phyloP scores from a whole-genome alignment of 2,888 invertebrate genomes.

The Deladenus siricidicola region DNA sequence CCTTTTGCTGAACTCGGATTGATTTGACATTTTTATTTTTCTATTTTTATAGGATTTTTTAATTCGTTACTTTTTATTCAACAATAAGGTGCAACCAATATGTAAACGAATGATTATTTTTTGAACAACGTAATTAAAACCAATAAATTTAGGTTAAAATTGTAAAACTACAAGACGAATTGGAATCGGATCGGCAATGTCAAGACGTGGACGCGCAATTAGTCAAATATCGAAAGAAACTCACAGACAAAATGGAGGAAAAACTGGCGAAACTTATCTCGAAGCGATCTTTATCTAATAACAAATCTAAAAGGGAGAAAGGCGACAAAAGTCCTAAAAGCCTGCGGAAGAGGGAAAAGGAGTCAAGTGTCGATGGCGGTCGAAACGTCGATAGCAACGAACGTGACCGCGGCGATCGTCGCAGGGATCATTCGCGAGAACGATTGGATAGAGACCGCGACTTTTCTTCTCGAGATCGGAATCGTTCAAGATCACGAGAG shows the following conservation, averaged over 20 bases:
- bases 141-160: constrained; percentile 40
- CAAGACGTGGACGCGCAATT: constrained; percentile 31
- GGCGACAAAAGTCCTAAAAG: neutral
- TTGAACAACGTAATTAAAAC: no score
- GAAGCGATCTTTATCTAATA: neutral
- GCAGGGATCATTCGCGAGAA: constrained; percentile 1
- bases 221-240: constrained; percentile 26
- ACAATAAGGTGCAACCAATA: no score
- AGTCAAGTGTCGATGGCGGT: neutral
- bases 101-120: no score
- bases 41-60: no score
- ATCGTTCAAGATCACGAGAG: neutral
- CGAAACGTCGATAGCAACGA: neutral
- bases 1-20: no score
- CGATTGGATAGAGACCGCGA: neutral
- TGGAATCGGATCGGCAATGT: constrained; percentile 36
- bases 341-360: neutral
- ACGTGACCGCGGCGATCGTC: neutral
- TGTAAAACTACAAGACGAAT: constrained; percentile 43
- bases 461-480: neutral
- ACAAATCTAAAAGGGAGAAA: neutral
- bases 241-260: constrained; percentile 27
- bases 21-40: no score
- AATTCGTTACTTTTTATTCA: no score
- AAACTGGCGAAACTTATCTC: constrained; percentile 12